A percentile compares a stretch with the other conserved stretches of the same genome.
phyloP scores from a whole-genome alignment of 1,140 invertebrate genomes.

The Drosophila sproati region DNA sequence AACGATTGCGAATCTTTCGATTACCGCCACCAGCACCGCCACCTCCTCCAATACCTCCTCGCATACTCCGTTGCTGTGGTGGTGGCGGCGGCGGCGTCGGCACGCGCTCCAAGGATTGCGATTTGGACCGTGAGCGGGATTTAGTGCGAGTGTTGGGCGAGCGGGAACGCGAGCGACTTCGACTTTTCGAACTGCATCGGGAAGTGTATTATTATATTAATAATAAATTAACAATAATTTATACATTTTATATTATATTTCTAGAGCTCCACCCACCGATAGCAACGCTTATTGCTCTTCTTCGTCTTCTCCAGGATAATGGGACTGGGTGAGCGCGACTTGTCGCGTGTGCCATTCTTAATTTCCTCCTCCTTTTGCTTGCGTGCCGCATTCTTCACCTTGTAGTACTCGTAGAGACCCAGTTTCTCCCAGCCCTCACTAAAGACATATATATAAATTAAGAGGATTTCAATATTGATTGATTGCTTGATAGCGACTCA shows the following conservation, averaged over 20 bases:
- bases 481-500: constrained; percentile 84
- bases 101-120: constrained; percentile 82
- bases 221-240: not conserved
- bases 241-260: too few species aligned
- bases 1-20: constrained; percentile 72
- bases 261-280: constrained; percentile 53
- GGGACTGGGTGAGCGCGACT: constrained; percentile 90
- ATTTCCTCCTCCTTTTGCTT: constrained; percentile 96
- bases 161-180: constrained; percentile 85
- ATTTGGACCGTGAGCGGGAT: constrained; percentile 85
- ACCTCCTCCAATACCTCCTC: constrained; percentile 49
- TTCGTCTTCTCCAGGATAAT: constrained; percentile 90
- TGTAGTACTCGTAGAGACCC: constrained; percentile 98
- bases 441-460: constrained; percentile 64
- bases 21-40: constrained; percentile 59
- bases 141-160: constrained; percentile 44
- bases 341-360: constrained; percentile 88
- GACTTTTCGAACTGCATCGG: constrained; percentile 85
- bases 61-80: constrained; percentile 48
- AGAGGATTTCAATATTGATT: not conserved
- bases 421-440: constrained; percentile 99
- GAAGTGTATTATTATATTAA: not conserved
- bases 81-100: constrained; percentile 55
- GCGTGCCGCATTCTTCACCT: constrained; percentile 95
- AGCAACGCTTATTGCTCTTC: constrained; percentile 74